Percentiles rank a stretch among this genome's conserved stretches.
Conservation (phyloP, 2,113 vertebrate genomes). For the Salvelinus namaycush region DNA sequence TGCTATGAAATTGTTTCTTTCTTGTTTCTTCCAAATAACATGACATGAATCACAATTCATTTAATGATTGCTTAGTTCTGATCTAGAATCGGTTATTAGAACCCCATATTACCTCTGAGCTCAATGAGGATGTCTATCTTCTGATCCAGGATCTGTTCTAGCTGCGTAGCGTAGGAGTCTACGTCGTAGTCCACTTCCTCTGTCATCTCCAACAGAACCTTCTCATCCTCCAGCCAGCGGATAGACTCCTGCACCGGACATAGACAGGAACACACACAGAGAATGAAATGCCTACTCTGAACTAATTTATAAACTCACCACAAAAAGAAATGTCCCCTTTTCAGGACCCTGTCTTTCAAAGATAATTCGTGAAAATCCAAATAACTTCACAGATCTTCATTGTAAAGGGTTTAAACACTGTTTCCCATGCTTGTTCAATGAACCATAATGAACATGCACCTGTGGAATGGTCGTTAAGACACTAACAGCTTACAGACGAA, state of each 20-base stretch:
- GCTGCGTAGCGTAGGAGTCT: slow-evolving; percentile 92
- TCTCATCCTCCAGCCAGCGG: slow-evolving; percentile 96
- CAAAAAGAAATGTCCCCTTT: too few relatives aligned
- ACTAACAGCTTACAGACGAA: too few relatives aligned
- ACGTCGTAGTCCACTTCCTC: slow-evolving; percentile 99
- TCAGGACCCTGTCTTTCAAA: too few relatives aligned
- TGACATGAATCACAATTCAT: not conserved
- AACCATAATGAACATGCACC: too few relatives aligned
- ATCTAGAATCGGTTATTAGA: not conserved
- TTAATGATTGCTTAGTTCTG: not conserved
- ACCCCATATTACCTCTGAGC: slow-evolving; percentile 67
- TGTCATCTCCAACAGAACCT: slow-evolving; percentile 94
- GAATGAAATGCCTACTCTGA: not conserved
- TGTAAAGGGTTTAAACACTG: too few relatives aligned
- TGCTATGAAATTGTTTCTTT: not conserved
- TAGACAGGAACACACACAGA: not conserved
- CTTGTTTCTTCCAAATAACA: not conserved
- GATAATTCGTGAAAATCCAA: too few relatives aligned
- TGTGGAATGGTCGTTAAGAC: not conserved
- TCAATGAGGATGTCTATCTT: slow-evolving; percentile 95
- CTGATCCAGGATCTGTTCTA: slow-evolving; percentile 95
- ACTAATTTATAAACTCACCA: too few relatives aligned
- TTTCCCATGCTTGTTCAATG: too few relatives aligned
- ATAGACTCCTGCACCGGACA: slow-evolving; percentile 85
- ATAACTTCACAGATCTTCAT: too few relatives aligned